phyloP scores from a whole-genome alignment of 1,140 invertebrate genomes.

The Drosophila sp. region DNA sequence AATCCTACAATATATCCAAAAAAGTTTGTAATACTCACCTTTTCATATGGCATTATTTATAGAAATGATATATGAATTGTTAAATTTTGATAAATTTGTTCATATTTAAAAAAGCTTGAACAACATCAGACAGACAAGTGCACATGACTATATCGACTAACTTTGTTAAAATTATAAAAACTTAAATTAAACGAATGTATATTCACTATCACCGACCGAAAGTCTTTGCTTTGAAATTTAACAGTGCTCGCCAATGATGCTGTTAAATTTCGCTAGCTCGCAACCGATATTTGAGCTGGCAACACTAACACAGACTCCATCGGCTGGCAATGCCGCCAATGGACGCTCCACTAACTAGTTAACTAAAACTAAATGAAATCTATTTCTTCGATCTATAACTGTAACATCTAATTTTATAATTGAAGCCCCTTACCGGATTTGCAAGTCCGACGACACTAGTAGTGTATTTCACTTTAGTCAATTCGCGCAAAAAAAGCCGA shows the following conservation, averaged over 20 bases:
- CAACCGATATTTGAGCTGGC: not conserved
- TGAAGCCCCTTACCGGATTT: conserved; percentile 23
- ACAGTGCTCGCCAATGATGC: conserved; percentile 2
- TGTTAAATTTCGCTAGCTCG: conserved; percentile 3
- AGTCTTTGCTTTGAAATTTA: conserved; percentile 1
- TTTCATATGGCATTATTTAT: not conserved
- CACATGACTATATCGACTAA: not conserved
- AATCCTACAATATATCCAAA: not conserved
- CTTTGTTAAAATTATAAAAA: not conserved
- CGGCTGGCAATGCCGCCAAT: conserved; percentile 60
- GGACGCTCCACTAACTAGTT: conserved; percentile 45
- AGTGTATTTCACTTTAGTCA: conserved; percentile 28
- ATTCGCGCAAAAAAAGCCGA: conserved; percentile 54
- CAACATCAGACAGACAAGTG: not conserved
- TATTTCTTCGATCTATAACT: conserved; percentile 4
- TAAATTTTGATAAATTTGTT: not conserved
- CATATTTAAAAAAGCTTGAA: not conserved
- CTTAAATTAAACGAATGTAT: not conserved
- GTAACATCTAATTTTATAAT: not conserved
- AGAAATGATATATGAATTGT: not conserved
- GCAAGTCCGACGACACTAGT: not conserved
- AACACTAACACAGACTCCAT: conserved; percentile 18
- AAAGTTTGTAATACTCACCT: not conserved
- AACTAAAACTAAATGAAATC: conserved; percentile 11
- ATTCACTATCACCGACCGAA: not conserved